These are phyloP conservation scores for Brevimyrus niger DNA, from an alignment of 2,113 vertebrate species.

Conservation along the genomic window DNA sequence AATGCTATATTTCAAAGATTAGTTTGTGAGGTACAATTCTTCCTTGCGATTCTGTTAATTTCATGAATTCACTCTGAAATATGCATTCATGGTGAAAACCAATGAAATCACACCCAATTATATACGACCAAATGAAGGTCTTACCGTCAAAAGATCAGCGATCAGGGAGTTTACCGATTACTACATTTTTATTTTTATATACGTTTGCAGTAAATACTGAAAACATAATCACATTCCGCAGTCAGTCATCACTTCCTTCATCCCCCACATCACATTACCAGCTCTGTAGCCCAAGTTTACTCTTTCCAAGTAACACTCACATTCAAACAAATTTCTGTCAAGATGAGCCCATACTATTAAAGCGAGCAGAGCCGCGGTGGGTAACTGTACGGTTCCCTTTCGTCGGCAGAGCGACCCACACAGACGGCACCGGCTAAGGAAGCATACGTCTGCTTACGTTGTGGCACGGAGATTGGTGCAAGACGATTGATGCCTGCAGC, in stretches of 20 bases:
- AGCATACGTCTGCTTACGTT: not conserved
- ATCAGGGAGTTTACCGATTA: not conserved
- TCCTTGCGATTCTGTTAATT: not conserved
- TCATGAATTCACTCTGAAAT: not conserved
- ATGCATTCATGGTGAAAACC: not conserved
- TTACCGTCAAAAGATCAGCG: not conserved
- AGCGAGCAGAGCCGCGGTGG: not conserved
- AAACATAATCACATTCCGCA: not conserved
- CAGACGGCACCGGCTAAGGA: not conserved
- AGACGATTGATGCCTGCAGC: no score
- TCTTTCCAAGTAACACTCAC: not conserved
- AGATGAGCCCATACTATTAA: not conserved
- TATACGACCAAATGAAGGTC: not conserved
- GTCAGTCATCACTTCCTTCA: not conserved
- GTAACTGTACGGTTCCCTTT: not conserved
- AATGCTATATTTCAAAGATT: conserved; percentile 18
- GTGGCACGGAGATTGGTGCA: not conserved
- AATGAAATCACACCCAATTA: not conserved
- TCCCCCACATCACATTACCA: not conserved
- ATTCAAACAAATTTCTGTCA: not conserved
- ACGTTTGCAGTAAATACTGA: not conserved
- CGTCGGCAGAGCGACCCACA: not conserved
- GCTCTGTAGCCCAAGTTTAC: not conserved
- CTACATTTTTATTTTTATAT: no score
- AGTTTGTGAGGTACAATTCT: conserved; percentile 25